phyloP scores from a whole-genome alignment of 1,140 invertebrate genomes.

The Metopolophium dirhodum region DNA sequence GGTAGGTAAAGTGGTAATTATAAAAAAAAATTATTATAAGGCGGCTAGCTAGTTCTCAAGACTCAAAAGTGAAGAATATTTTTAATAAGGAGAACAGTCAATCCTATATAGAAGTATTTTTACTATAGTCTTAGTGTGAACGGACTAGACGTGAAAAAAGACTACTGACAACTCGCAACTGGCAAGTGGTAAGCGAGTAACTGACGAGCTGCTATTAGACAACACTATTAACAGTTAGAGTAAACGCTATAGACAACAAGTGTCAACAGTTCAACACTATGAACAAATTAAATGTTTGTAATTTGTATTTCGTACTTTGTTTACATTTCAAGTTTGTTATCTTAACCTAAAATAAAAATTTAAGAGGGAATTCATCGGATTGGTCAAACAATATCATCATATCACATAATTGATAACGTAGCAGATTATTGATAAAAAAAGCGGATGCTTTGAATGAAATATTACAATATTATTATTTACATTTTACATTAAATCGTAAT shows the following conservation, averaged over 20 bases:
- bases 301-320: too few species aligned
- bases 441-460: background rate
- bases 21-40: too few species aligned
- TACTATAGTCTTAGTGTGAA: background rate
- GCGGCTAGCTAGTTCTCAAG: too few species aligned
- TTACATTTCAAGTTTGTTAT: background rate
- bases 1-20: too few species aligned
- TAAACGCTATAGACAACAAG: too few species aligned
- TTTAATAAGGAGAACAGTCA: background rate
- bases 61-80: background rate
- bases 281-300: too few species aligned
- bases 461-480: background rate
- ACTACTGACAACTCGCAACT: too few species aligned
- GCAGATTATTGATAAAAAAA: background rate
- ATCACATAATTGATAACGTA: background rate
- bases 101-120: background rate
- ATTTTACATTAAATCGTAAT: background rate
- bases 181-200: too few species aligned
- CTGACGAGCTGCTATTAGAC: too few species aligned
- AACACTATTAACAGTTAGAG: too few species aligned
- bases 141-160: background rate
- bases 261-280: too few species aligned
- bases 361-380: background rate
- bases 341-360: background rate
- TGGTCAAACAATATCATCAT: background rate